Evolutionary conservation across 2,888 invertebrate species (phyloP).

Genomic region (Agrochola circellaris): DNA sequence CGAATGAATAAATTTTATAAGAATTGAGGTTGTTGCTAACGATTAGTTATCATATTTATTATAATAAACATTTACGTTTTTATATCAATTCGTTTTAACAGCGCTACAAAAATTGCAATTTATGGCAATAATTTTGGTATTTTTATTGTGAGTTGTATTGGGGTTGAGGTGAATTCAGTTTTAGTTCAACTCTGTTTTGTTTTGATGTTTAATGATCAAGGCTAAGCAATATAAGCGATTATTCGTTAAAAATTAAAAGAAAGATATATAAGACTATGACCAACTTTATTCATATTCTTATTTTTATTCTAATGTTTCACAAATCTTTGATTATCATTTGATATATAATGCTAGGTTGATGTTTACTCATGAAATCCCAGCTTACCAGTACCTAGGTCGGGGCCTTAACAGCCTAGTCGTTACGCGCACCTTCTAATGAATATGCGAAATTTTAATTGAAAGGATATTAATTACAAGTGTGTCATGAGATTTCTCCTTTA

Average conservation of each 20-base stretch:
- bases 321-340: background rate
- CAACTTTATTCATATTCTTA: background rate
- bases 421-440: background rate
- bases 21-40: conserved; percentile 16
- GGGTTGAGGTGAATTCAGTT: conserved; percentile 16
- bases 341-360: background rate
- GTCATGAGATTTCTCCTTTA: conserved; percentile 14
- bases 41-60: conserved; percentile 30
- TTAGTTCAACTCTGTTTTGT: conserved; percentile 13
- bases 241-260: background rate
- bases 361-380: background rate
- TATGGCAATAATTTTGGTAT: conserved; percentile 18
- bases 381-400: background rate
- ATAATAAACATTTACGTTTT: conserved; percentile 44
- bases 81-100: conserved; percentile 49
- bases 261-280: background rate
- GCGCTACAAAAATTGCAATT: conserved; percentile 38
- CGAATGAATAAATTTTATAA: background rate
- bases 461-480: conserved; percentile 6
- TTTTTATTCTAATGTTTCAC: background rate
- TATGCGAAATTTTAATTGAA: conserved; percentile 18
- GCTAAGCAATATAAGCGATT: background rate
- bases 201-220: conserved; percentile 14
- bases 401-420: background rate
- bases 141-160: conserved; percentile 27